A percentile compares a stretch with the other conserved stretches of the same genome.
Conservation (phyloP, 2,888 invertebrate species). For the Trachelus tabidus region DNA sequence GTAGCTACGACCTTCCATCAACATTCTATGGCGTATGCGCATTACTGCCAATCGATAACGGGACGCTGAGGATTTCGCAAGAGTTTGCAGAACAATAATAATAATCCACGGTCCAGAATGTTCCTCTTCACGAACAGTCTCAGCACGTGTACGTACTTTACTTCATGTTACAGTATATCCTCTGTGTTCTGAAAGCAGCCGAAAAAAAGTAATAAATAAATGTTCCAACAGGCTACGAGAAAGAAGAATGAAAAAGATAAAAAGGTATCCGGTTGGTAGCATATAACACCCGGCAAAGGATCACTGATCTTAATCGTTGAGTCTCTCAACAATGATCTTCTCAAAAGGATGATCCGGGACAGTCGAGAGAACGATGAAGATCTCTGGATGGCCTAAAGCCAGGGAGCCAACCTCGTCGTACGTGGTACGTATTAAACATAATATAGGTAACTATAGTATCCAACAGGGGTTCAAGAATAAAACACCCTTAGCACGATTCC, state of each 20-base stretch:
- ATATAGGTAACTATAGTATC: background rate
- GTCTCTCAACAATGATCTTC: slow-evolving; percentile 57
- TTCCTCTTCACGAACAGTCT: background rate
- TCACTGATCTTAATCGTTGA: slow-evolving; percentile 56
- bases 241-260: slow-evolving; percentile 26
- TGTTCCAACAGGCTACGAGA: background rate
- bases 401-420: background rate
- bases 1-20: background rate
- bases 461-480: background rate
- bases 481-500: background rate
- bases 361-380: slow-evolving; percentile 40
- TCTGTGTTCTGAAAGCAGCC: background rate
- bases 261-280: slow-evolving; percentile 26
- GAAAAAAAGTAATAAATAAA: background rate
- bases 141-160: background rate
- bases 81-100: background rate
- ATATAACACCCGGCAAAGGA: slow-evolving; percentile 36
- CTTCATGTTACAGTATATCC: background rate
- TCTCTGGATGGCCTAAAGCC: slow-evolving; percentile 19
- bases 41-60: background rate
- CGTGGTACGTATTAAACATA: background rate
- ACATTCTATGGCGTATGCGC: background rate
- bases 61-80: background rate
- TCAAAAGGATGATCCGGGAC: slow-evolving; percentile 56
- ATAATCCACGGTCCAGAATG: background rate